These are phyloP conservation scores for Cetonia aurata DNA, from an alignment of 2,888 invertebrate genomes.

Conservation along the genomic window DNA sequence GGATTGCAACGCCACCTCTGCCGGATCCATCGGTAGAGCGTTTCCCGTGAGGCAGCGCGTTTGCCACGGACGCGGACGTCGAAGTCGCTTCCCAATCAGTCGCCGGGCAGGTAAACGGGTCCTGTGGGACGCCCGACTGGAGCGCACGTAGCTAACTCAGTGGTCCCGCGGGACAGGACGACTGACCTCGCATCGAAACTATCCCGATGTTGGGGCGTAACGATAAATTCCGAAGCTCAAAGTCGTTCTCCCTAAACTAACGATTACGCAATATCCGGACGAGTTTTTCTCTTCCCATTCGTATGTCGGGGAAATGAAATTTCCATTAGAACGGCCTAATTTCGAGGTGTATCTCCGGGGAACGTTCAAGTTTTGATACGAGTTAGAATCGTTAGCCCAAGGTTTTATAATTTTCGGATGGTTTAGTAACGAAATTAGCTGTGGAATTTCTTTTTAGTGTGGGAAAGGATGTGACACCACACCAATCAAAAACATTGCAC, in stretches of 20 bases:
- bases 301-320: conserved; percentile 26
- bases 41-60: conserved; percentile 17
- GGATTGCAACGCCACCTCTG: not conserved
- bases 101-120: conserved; percentile 67
- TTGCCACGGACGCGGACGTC: conserved; percentile 19
- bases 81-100: conserved; percentile 64
- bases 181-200: conserved; percentile 56
- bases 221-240: conserved; percentile 61
- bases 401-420: too few relatives aligned
- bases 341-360: conserved; percentile 10
- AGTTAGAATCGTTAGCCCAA: not conserved
- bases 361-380: conserved; percentile 2
- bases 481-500: too few relatives aligned
- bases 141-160: conserved; percentile 66
- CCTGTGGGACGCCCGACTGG: conserved; percentile 60
- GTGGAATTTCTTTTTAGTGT: too few relatives aligned
- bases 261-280: conserved; percentile 35
- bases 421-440: too few relatives aligned
- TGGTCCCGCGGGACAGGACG: conserved; percentile 61
- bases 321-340: conserved; percentile 32
- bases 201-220: conserved; percentile 61
- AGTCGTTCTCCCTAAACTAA: conserved; percentile 22
- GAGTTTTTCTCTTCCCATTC: conserved; percentile 27
- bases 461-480: too few relatives aligned
- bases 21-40: conserved; percentile 6